These are phyloP conservation scores for Zosterops hypoxanthus DNA, from an alignment of 2,113 vertebrate genomes.

Conservation along the genomic window DNA sequence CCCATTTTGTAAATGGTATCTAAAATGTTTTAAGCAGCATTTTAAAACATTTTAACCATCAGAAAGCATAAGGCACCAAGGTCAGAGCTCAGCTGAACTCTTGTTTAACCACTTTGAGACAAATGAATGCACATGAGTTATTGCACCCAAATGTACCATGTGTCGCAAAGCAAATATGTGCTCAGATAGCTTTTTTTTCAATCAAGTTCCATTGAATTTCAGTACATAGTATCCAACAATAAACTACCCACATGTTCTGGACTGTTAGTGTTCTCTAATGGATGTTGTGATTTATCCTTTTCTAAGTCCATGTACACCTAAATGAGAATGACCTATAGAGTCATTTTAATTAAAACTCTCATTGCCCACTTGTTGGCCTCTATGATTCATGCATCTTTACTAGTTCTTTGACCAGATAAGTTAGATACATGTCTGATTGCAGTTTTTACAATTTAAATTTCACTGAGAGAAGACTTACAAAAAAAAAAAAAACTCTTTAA, in stretches of 20 bases:
- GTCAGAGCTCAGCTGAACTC: not conserved
- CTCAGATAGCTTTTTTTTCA: not conserved
- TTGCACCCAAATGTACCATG: not conserved
- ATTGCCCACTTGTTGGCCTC: not conserved
- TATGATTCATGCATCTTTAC: not conserved
- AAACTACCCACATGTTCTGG: not conserved
- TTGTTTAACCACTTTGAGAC: not conserved
- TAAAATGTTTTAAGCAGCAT: not conserved
- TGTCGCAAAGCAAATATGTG: not conserved
- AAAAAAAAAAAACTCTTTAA: not conserved
- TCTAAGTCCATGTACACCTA: not conserved
- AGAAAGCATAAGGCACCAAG: not conserved
- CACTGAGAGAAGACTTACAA: not conserved
- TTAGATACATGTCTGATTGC: not conserved
- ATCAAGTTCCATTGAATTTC: not conserved
- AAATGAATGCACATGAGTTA: not conserved
- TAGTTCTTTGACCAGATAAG: not conserved
- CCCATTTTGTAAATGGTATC: not conserved
- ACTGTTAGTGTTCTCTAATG: not conserved
- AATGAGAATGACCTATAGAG: constrained; percentile 38
- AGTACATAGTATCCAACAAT: not conserved
- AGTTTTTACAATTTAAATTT: not conserved
- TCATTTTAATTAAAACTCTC: constrained; percentile 56
- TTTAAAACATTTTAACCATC: not conserved
- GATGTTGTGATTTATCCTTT: constrained; percentile 26